Evolutionary conservation across 2,113 vertebrate genomes (phyloP).

Genomic region (Puma concolor): DNA sequence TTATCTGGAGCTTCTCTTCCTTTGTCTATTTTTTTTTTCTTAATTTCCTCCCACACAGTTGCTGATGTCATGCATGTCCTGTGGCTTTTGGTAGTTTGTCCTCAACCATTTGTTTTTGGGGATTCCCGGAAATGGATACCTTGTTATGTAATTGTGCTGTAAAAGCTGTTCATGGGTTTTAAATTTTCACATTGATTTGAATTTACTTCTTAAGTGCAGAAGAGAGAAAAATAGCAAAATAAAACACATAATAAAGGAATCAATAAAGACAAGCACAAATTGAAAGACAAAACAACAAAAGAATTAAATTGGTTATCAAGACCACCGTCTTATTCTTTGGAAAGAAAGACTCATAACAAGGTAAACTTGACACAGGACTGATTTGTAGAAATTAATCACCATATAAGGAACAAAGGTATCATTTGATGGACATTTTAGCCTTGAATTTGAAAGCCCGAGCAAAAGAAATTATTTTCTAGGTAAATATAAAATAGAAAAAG

Average conservation of each 20-base stretch:
- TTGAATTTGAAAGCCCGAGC: neutral
- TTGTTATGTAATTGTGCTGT: neutral
- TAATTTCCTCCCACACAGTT: neutral
- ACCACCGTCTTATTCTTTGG: neutral
- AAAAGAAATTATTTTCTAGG: neutral
- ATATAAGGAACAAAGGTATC: neutral
- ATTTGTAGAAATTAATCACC: neutral
- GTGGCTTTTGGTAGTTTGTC: neutral
- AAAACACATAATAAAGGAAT: neutral
- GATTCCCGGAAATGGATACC: neutral
- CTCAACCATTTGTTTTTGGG: neutral
- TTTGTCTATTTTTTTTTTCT: neutral
- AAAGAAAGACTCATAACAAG: neutral
- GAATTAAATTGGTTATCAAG: neutral
- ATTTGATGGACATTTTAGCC: neutral
- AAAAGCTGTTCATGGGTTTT: neutral
- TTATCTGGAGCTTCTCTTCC: neutral
- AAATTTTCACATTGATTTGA: neutral
- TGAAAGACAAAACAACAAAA: neutral
- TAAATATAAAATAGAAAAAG: neutral
- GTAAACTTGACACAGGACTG: neutral
- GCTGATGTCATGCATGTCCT: neutral
- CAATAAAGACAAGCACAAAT: neutral
- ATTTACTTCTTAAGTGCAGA: neutral
- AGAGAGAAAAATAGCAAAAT: neutral